Conservation (phyloP, 1,140 invertebrate species). For the Pachypeltis micranthus region DNA sequence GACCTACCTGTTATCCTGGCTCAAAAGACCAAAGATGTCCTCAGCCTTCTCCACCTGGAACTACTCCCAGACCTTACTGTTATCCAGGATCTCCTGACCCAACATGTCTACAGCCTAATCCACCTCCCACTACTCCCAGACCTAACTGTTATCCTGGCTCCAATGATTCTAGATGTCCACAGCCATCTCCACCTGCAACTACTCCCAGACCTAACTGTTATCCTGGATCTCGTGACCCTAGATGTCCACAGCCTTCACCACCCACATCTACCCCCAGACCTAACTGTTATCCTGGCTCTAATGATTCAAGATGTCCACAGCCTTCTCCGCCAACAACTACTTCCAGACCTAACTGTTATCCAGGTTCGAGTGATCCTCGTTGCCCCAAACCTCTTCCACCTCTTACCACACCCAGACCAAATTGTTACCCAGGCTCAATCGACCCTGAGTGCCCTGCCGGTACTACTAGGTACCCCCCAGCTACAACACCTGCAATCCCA, state of each 20-base stretch:
- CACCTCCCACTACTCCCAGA: background rate
- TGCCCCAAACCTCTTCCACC: slow-evolving; percentile 27
- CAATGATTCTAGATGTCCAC: slow-evolving; percentile 32
- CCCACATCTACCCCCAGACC: slow-evolving; percentile 22
- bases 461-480: no score
- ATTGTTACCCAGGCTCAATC: slow-evolving; percentile 31
- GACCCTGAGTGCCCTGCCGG: slow-evolving; percentile 34
- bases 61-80: slow-evolving; percentile 14
- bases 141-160: slow-evolving; percentile 31
- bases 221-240: slow-evolving; percentile 32
- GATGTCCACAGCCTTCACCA: slow-evolving; percentile 27
- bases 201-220: slow-evolving; percentile 28
- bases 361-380: slow-evolving; percentile 32
- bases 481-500: background rate
- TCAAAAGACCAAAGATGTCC: slow-evolving; percentile 32
- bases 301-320: background rate
- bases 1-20: slow-evolving; percentile 27
- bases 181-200: slow-evolving; percentile 22
- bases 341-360: slow-evolving; percentile 29
- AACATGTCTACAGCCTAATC: background rate
- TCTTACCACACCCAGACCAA: background rate
- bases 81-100: background rate
- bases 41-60: slow-evolving; percentile 21
- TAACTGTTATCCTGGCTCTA: slow-evolving; percentile 27
- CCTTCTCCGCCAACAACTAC: slow-evolving; percentile 26